Conservation (phyloP, 2,888 invertebrate genomes). For the Drosophila imparisetae region DNA sequence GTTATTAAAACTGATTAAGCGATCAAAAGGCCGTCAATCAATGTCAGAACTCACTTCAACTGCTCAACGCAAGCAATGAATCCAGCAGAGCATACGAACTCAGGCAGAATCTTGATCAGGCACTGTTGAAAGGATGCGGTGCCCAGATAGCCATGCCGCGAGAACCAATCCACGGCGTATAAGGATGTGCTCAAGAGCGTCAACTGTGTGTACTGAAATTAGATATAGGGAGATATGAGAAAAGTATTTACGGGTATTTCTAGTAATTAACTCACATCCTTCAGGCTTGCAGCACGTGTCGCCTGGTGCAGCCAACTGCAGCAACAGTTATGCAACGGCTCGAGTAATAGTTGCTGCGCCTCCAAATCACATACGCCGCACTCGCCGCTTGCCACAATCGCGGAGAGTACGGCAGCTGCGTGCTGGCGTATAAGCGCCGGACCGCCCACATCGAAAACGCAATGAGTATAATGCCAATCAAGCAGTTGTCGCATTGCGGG, state of each 20-base stretch:
- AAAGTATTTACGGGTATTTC: background rate
- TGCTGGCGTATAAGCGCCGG: slow-evolving; percentile 83
- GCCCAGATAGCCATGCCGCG: slow-evolving; percentile 55
- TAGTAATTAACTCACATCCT: slow-evolving; percentile 72
- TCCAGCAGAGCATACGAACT: slow-evolving; percentile 75
- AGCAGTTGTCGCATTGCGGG: slow-evolving; percentile 83
- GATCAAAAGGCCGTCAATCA: slow-evolving; percentile 15
- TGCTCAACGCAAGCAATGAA: slow-evolving; percentile 72
- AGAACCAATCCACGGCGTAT: slow-evolving; percentile 78
- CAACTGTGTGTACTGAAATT: slow-evolving; percentile 82
- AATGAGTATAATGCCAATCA: slow-evolving; percentile 84
- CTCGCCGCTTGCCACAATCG: slow-evolving; percentile 76
- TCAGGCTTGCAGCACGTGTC: slow-evolving; percentile 59
- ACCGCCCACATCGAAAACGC: slow-evolving; percentile 82
- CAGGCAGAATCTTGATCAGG: slow-evolving; percentile 75
- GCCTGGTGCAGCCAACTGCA: slow-evolving; percentile 83
- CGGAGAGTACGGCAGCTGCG: slow-evolving; percentile 82
- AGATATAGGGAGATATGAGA: background rate
- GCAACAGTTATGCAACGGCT: slow-evolving; percentile 80
- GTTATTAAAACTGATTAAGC: slow-evolving; percentile 41
- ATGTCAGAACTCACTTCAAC: slow-evolving; percentile 72
- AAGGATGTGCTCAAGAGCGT: slow-evolving; percentile 80
- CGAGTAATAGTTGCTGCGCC: slow-evolving; percentile 70
- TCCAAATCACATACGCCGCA: slow-evolving; percentile 74
- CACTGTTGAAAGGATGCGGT: slow-evolving; percentile 69